Conservation (phyloP, 2,888 invertebrate species). For the Heliconius aoede region DNA sequence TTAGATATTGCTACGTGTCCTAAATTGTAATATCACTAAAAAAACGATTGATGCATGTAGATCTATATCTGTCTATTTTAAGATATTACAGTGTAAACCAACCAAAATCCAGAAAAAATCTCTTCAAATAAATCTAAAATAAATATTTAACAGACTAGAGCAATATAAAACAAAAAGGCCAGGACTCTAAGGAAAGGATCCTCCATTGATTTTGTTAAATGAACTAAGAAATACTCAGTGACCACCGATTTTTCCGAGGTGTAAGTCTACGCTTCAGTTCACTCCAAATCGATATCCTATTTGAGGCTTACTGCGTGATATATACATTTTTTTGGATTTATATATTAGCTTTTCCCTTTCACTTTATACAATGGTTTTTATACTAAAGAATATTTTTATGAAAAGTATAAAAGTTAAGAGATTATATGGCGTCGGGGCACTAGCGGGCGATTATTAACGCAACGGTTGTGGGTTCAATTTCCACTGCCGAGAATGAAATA, state of each 20-base stretch:
- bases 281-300: conserved; percentile 27
- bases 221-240: conserved; percentile 71
- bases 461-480: no score
- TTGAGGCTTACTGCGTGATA: conserved; percentile 10
- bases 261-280: conserved; percentile 30
- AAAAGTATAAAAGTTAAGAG: background rate
- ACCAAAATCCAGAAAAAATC: background rate
- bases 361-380: background rate
- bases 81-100: background rate
- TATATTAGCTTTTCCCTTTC: background rate
- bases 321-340: conserved; percentile 15
- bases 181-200: conserved; percentile 32
- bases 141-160: background rate
- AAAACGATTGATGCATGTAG: background rate
- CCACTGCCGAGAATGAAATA: background rate
- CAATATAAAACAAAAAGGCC: conserved; percentile 23
- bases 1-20: background rate
- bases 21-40: background rate
- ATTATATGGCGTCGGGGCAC: background rate
- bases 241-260: conserved; percentile 57
- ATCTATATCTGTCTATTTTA: background rate
- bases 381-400: background rate
- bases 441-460: no score
- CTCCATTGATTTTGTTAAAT: conserved; percentile 73
- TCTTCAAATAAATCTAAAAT: conserved; percentile 1